Base-by-base conservation (phyloP, 2,113 vertebrate genomes). In the Xenotilapia flavipinnis region DNA sequence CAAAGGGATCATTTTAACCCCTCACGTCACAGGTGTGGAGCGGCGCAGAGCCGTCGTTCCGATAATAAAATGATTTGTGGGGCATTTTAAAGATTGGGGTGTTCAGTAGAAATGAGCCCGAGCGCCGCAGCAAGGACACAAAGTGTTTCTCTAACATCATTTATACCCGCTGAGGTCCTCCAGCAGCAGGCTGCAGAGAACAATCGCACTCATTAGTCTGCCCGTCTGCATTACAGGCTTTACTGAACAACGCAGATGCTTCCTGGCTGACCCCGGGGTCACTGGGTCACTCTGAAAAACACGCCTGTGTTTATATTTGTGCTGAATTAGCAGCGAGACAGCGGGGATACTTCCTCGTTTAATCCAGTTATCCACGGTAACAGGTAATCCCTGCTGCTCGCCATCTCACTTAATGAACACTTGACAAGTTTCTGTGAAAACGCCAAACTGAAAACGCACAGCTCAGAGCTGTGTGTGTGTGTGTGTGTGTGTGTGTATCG, bases 301-400 rank as follows among this genome's bases (percentile, higher is more conserved):
- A 79, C 23, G 70, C 70, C 70, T 4, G 23, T 17, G 19, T 47
- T 75, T 75, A 68, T 13, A 33, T 23, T n/a, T 21, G 60, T 55
- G 82, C 70, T 79, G 83, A 51, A n/a, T 73, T 56, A 83, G 58
- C 45, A 58, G n/a, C 54, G 49, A 77, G 38, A 75, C 60, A 62
- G 68, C 31, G 2, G 31, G 7, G 40, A 86, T 23, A 79, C 70
- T 47, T 42, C 55, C 65, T 87, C 51, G 3, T 23, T 65, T 94
- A 92, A 95, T 93, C 89, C 86, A 86, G 81, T 92, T 88, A 86
- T 40, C 28, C 23, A 17, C 84, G 79, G 84, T 60, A 84, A 75
- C 65, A 42, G 36, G 36, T 70, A 70, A 70, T 70, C 36, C 65
- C n/a, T 9, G 65, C 65, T 4, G 65, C 38, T 73, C 13, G 40